These are phyloP conservation scores for Sylvia borin DNA, from an alignment of 2,797 vertebrate species.

Conservation along the genomic window DNA sequence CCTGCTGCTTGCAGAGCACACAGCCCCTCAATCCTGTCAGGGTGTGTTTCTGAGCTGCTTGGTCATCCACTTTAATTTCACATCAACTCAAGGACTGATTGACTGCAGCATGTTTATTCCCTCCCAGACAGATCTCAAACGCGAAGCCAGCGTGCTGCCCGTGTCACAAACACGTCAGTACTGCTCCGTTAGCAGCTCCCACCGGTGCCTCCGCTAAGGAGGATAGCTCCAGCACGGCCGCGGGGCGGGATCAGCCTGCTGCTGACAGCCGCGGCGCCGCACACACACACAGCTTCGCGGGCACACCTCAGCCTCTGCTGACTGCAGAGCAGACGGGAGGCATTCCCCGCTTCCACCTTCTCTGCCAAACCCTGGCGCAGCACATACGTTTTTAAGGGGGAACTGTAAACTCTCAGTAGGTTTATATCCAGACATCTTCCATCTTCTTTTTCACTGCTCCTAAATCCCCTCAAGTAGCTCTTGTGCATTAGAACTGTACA, in stretches of 20 bases:
- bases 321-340: not conserved
- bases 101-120: not conserved
- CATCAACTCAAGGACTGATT: not conserved
- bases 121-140: not conserved
- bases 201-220: not conserved
- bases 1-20: not conserved
- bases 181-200: slow-evolving; percentile 1
- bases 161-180: not conserved
- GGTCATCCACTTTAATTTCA: not conserved
- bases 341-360: not conserved
- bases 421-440: not conserved
- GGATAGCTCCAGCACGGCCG: not conserved
- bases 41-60: not conserved
- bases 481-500: not conserved
- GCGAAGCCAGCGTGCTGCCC: not conserved
- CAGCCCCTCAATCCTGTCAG: not conserved
- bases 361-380: not conserved
- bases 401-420: not conserved
- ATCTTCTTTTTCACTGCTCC: not conserved
- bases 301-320: not conserved
- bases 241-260: not conserved
- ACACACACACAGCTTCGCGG: not conserved
- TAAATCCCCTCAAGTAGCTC: not conserved
- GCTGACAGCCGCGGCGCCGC: not conserved
- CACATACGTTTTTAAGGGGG: not conserved